Evolutionary conservation across 2,888 invertebrate species (phyloP).

Genomic region (Atethmia centrago): DNA sequence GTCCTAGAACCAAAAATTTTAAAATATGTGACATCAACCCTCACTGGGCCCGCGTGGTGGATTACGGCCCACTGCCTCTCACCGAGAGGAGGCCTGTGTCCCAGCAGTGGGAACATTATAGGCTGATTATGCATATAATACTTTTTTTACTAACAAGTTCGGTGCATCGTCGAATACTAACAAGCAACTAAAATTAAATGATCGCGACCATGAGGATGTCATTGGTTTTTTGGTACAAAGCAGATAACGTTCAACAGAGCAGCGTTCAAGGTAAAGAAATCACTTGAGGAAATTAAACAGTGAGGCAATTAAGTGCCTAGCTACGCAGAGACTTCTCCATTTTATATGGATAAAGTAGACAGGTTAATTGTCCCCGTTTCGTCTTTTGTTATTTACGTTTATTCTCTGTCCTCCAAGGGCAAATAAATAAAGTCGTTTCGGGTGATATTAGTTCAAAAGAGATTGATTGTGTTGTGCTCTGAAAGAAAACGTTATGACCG

Average conservation of each 20-base stretch:
- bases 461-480: conserved; percentile 26
- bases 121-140: too few species aligned
- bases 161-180: background rate
- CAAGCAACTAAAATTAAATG: conserved; percentile 15
- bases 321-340: conserved; percentile 42
- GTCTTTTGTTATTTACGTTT: conserved; percentile 62
- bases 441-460: conserved; percentile 41
- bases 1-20: too few species aligned
- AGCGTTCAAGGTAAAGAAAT: conserved; percentile 58
- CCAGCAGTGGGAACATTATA: too few species aligned
- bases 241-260: conserved; percentile 28
- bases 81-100: too few species aligned
- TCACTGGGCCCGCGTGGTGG: too few species aligned
- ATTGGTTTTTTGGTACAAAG: conserved; percentile 44
- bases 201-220: conserved; percentile 31
- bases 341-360: conserved; percentile 61
- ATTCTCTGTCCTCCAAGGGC: conserved; percentile 47
- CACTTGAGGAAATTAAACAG: conserved; percentile 61
- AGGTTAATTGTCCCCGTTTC: conserved; percentile 61
- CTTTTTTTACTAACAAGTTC: conserved; percentile 10
- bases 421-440: conserved; percentile 43
- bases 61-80: too few species aligned
- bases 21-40: too few species aligned
- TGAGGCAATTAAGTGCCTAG: conserved; percentile 52
- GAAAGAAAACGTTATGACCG: conserved; percentile 3